Evolutionary conservation across 1,140 invertebrate species (phyloP).

Genomic region (Antheraea pernyi): DNA sequence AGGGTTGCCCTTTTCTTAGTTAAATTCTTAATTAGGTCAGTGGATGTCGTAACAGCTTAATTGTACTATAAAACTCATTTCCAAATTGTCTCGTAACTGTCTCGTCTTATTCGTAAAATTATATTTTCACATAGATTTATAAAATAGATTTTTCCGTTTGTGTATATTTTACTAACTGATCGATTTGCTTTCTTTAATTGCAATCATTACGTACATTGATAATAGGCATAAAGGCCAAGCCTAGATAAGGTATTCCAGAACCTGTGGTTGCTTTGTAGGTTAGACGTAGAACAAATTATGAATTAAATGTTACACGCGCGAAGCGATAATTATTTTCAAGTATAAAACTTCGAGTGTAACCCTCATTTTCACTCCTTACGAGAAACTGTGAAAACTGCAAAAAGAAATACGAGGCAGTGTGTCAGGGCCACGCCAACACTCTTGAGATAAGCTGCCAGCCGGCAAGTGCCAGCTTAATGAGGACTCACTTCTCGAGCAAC

Average conservation of each 20-base stretch:
- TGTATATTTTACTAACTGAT: no score
- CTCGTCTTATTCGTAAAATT: not conserved
- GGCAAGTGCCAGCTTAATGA: slow-evolving; percentile 54
- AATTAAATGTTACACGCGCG: not conserved
- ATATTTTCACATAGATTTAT: not conserved
- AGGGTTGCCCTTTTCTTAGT: slow-evolving; percentile 44
- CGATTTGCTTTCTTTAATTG: no score
- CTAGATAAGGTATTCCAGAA: no score
- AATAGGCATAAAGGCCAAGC: no score
- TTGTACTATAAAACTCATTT: slow-evolving; percentile 39
- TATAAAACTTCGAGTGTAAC: not conserved
- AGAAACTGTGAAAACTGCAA: not conserved
- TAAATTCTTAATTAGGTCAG: slow-evolving; percentile 61
- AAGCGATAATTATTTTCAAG: not conserved
- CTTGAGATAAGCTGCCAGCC: slow-evolving; percentile 40
- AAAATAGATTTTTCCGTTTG: not conserved
- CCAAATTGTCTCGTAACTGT: not conserved
- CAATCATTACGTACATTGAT: no score
- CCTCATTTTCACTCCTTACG: not conserved
- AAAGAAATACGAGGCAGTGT: slow-evolving; percentile 39
- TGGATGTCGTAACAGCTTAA: slow-evolving; percentile 50
- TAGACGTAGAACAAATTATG: no score
- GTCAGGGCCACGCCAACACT: slow-evolving; percentile 44
- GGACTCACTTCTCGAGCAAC: slow-evolving; percentile 22
- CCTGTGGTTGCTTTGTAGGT: no score